Evolutionary conservation across 2,888 invertebrate species (phyloP).

Genomic region (Sinohyriopsis cumingii): DNA sequence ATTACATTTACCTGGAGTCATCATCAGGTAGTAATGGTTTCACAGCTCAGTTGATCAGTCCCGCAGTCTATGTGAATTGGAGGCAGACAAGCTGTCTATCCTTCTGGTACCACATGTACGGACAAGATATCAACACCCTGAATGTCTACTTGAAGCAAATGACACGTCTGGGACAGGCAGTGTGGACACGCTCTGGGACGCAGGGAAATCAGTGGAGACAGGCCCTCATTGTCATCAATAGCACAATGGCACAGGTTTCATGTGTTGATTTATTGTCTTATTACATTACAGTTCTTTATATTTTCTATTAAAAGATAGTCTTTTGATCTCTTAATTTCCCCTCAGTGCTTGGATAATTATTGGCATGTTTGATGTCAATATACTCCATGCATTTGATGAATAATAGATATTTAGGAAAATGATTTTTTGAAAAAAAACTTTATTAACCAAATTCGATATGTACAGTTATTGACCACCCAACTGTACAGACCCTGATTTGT

Average conservation of each 20-base stretch:
- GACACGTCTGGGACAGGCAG: conserved; percentile 28
- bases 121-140: conserved; percentile 47
- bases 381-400: no score
- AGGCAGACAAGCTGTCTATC: conserved; percentile 39
- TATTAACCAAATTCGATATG: no score
- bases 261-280: background rate
- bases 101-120: conserved; percentile 67
- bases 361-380: no score
- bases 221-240: conserved; percentile 35
- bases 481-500: no score
- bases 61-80: conserved; percentile 19
- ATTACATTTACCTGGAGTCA: conserved; percentile 57
- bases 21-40: conserved; percentile 26
- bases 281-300: no score
- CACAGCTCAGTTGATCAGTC: conserved; percentile 46
- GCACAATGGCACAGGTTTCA: conserved; percentile 10
- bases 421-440: no score
- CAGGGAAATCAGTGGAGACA: conserved; percentile 50
- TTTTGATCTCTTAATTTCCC: no score
- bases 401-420: no score
- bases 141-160: conserved; percentile 49
- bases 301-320: no score
- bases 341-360: no score
- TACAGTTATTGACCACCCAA: no score
- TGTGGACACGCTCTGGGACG: conserved; percentile 44